Evolutionary conservation across 1,140 invertebrate genomes (phyloP).

Genomic region (Listronotus bonariensis): DNA sequence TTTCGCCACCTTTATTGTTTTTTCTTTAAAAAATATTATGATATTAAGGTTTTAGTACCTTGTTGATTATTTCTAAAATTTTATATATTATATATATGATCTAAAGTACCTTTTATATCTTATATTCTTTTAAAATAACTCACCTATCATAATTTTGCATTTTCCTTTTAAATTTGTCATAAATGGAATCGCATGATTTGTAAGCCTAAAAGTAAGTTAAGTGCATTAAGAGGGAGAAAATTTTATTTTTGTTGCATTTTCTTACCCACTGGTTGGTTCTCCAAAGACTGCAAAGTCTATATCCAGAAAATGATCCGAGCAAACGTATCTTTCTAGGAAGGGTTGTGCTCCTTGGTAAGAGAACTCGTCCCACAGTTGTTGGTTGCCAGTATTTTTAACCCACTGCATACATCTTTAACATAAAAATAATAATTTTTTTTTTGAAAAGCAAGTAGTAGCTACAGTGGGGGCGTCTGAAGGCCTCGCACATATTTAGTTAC

Average conservation of each 20-base stretch:
- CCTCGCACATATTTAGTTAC: too few relatives aligned
- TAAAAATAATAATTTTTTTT: too few relatives aligned
- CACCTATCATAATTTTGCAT: too few relatives aligned
- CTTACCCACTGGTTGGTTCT: neutral
- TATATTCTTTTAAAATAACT: too few relatives aligned
- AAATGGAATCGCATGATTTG: constrained; percentile 6
- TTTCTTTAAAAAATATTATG: too few relatives aligned
- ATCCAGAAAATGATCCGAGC: constrained; percentile 32
- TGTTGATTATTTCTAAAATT: too few relatives aligned
- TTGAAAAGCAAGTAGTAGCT: too few relatives aligned
- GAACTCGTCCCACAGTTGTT: constrained; percentile 32
- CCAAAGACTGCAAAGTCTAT: constrained; percentile 18
- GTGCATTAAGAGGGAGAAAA: neutral
- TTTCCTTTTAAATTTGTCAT: neutral
- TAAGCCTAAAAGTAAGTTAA: neutral
- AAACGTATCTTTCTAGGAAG: constrained; percentile 26
- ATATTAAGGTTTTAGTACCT: too few relatives aligned
- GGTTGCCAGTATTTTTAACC: constrained; percentile 27
- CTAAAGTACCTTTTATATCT: too few relatives aligned
- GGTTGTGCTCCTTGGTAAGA: constrained; percentile 30
- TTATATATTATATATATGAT: too few relatives aligned
- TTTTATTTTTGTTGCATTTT: neutral
- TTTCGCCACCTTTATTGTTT: too few relatives aligned
- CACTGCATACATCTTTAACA: constrained; percentile 34
- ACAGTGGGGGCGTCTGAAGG: too few relatives aligned